phyloP scores from a whole-genome alignment of 1,140 invertebrate genomes.

The Nebria ingens region DNA sequence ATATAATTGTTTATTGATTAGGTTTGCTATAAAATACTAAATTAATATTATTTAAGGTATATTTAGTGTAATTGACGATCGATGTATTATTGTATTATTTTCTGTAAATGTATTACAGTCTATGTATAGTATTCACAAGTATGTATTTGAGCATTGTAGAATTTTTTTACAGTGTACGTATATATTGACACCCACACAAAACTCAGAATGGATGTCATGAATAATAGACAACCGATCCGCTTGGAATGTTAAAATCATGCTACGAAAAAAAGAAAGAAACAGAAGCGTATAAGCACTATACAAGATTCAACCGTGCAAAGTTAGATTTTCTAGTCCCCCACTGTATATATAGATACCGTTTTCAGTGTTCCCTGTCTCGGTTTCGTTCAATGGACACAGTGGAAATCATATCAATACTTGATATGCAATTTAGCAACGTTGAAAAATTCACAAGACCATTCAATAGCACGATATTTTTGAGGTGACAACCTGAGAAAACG shows the following conservation, averaged over 20 bases:
- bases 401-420: background rate
- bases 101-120: too few relatives aligned
- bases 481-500: too few relatives aligned
- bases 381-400: too few relatives aligned
- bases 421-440: slow-evolving; percentile 1
- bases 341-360: background rate
- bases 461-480: too few relatives aligned
- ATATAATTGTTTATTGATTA: too few relatives aligned
- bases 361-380: too few relatives aligned
- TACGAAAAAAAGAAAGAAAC: background rate
- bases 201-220: background rate
- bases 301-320: background rate
- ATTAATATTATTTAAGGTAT: too few relatives aligned
- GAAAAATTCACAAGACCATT: background rate
- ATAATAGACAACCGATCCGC: background rate
- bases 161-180: background rate
- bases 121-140: too few relatives aligned
- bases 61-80: too few relatives aligned
- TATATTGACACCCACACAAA: background rate
- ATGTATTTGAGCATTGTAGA: too few relatives aligned
- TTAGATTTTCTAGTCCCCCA: background rate
- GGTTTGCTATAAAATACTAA: too few relatives aligned
- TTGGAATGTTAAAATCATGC: background rate
- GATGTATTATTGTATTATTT: too few relatives aligned
- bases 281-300: background rate